A percentile compares a stretch with the other conserved stretches of the same genome.
Conservation (phyloP, 2,888 invertebrate genomes). For the Hyposoter didymator region DNA sequence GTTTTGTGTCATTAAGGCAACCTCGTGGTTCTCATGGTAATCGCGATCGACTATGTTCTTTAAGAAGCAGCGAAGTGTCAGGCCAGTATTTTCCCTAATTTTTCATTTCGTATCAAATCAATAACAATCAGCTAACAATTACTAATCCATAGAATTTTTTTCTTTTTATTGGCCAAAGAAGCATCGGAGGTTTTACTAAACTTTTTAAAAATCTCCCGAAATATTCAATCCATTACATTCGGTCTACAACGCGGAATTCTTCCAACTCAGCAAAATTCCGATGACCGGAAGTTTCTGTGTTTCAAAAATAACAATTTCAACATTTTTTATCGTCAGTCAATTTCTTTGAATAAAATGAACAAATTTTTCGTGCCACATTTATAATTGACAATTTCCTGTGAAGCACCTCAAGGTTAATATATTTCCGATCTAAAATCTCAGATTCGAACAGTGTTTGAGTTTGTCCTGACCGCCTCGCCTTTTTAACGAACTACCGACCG, state of each 20-base stretch:
- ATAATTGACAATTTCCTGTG: not conserved
- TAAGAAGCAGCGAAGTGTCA: slow-evolving; percentile 71
- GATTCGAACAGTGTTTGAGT: not conserved
- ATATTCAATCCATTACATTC: too few relatives aligned
- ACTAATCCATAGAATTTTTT: slow-evolving; percentile 32
- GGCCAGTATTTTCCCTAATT: slow-evolving; percentile 76
- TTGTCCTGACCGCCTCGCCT: not conserved
- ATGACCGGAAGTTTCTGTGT: too few relatives aligned
- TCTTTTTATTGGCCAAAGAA: not conserved
- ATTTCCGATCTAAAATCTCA: not conserved
- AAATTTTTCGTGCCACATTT: not conserved
- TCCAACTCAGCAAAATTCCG: too few relatives aligned
- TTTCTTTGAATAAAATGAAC: not conserved
- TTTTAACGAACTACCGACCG: not conserved
- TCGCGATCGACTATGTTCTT: slow-evolving; percentile 73
- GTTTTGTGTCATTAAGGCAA: slow-evolving; percentile 80
- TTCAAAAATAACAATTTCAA: not conserved
- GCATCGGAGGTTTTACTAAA: not conserved
- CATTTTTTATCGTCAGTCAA: not conserved
- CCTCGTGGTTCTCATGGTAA: slow-evolving; percentile 80
- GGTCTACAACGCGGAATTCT: too few relatives aligned
- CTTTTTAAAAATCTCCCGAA: not conserved
- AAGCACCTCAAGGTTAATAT: not conserved
- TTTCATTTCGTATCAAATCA: slow-evolving; percentile 55
- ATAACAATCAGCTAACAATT: slow-evolving; percentile 28